Evolutionary conservation across 2,888 invertebrate genomes (phyloP), one percentile per base, ranked within the genome.

Genomic region (Dicyrtomina minuta): DNA sequence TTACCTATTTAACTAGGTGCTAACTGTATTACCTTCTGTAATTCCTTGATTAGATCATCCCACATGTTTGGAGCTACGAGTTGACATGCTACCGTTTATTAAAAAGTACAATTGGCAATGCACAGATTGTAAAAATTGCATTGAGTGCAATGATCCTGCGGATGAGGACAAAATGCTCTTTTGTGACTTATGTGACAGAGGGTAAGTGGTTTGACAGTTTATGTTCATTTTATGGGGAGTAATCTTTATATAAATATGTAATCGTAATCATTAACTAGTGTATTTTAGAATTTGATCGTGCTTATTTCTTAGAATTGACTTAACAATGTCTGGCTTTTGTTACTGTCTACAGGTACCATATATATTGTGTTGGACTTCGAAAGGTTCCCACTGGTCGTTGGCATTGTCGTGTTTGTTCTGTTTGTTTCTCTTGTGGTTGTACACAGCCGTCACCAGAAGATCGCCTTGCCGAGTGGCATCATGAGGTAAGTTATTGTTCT

Each of bases 141-240:
- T 89, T 74, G 87, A 89, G 76, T 96, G 96, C 82, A 87, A 87
- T 78, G 89, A 89, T 81, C 89, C 90, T 43, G 88, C 88, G 75
- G 90, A 91, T 81, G 92, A 91, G 84, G 92, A 92, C 80, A 91
- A 92, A 83, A 93, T 95, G 92, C 86, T 96, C 80, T 94, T 91
- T 84, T 96, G 96, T 83, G 95, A 96, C 82, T 89, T 91, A 80
- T 96, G 96, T 84, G 96, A 96, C 84, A 86, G 95, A 80, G 95
- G 95, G 83, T 85, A n/a, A n/a, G n/a, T n/a, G n/a, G n/a, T n/a
- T n/a, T n/a, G n/a, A n/a, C n/a, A n/a, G n/a, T n/a, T n/a, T n/a
- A 80, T 78, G 80, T 74, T 58, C 17, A 22, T 33, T 5, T n/a
- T 24, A 0, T n/a, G n/a, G n/a, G n/a, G n/a, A n/a, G n/a, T n/a